Base-by-base conservation (phyloP, 2,888 invertebrate species). In the Colostygia pectinataria region DNA sequence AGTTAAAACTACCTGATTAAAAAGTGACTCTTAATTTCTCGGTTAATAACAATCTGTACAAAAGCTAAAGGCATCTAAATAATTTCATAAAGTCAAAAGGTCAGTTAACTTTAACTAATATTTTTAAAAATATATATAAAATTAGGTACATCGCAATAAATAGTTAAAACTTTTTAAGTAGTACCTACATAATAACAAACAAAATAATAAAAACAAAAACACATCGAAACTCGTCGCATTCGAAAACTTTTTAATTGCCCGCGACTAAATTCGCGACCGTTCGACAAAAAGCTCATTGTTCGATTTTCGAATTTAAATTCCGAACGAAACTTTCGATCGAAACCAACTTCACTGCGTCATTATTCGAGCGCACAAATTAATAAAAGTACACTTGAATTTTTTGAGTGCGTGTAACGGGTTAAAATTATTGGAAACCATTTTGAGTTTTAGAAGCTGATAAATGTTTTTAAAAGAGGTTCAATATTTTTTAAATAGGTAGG, bases 171-270 rank as follows among this genome's bases (percentile, higher is more conserved):
- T 33, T n/a, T n/a, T n/a, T n/a, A n/a, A n/a, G n/a, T n/a, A n/a
- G n/a, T n/a, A n/a, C n/a, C n/a, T n/a, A n/a, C 10, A 46, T 12
- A 37, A 29, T 6, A 15, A 37, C 39, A 33, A 20, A 39, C 24
- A 39, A 37, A 57, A 63, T 53, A 59, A 53, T 52, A 53, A 50
- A 55, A 64, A 57, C 55, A 55, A 61, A 59, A 61, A 63, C 59
- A 58, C 49, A 55, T 53, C 47, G 56, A 61, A 65, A 63, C 59
- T 63, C 65, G 65, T 73, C 64, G 63, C 68, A 63, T 68, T 70
- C 59, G 56, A 55, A 79, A 86, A 87, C 83, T 84, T 88, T 84
- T 88, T 86, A 87, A 88, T 88, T 86, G 86, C 79, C 77, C 68
- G 63, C 74, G 70, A 72, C 68, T 71, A 71, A 82, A 80, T 80